phyloP scores from a whole-genome alignment of 1,140 invertebrate species.

The Chymomyza costata region DNA sequence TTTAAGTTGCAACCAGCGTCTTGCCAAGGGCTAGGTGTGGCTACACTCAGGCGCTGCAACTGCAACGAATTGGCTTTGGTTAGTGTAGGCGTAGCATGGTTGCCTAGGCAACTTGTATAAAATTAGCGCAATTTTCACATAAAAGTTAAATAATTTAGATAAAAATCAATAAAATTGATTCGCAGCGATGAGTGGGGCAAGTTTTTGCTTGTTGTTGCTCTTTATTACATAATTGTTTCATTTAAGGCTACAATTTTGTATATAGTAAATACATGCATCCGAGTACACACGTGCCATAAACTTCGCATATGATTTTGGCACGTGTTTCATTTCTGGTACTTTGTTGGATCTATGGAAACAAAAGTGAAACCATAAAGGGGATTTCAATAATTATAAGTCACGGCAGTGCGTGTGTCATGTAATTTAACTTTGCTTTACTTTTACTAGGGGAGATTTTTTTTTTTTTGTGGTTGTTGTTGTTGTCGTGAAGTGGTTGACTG shows the following conservation, averaged over 20 bases:
- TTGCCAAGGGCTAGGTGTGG: conserved; percentile 1
- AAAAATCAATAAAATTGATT: conserved; percentile 24
- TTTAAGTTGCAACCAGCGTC: no score
- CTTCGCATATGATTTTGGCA: conserved; percentile 52
- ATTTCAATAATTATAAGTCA: conserved; percentile 29
- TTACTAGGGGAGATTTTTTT: no score
- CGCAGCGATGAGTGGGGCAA: conserved; percentile 7
- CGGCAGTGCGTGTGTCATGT: no score
- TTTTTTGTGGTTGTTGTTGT: no score
- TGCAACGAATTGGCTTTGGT: neutral
- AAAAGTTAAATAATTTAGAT: conserved; percentile 30
- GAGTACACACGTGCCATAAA: conserved; percentile 31
- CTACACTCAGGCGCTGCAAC: neutral
- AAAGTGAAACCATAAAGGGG: conserved; percentile 6
- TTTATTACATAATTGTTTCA: conserved; percentile 51
- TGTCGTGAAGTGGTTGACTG: no score
- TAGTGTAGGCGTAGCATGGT: conserved; percentile 22
- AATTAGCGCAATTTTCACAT: conserved; percentile 5
- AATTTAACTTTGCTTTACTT: no score
- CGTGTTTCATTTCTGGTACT: conserved; percentile 18
- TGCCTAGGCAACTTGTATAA: neutral
- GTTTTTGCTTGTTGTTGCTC: conserved; percentile 5
- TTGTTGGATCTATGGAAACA: no score
- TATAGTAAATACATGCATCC: no score
- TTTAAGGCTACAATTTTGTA: no score